Evolutionary conservation across 2,797 vertebrate genomes (phyloP), one percentile per base, ranked within the genome.

Genomic region (Arnoldichthys spilopterus): DNA sequence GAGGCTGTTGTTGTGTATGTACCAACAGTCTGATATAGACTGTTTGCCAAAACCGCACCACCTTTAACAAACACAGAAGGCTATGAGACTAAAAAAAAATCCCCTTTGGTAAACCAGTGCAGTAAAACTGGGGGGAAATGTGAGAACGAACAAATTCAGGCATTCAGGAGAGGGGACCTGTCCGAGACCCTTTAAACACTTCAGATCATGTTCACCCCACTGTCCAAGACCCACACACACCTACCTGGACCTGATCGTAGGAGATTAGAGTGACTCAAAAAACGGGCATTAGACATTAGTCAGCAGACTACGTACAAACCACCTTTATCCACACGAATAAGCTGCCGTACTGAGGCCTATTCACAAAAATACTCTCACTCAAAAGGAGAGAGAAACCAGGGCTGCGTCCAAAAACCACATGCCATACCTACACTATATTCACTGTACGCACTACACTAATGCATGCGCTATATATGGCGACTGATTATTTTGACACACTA

Each of bases 41-140:
- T 61, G 34, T 66, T 71, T 34, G 3, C 56, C 47, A 75, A 49
- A 59, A 47, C 26, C 37, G 34, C 71, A 72, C 69, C 59, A 72
- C 81, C 69, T 91, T 87, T 86, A 82, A 88, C 88, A 85, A 82
- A 86, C 90, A 82, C 86, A 89, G 84, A 79, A 83, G 85, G 85
- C 76, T 78, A 30, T 0, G 2, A 71, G 59, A 6, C 26, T 45
- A 58, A 71, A 61, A 76, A 56, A 71, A 56, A 53, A 67, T 45
- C 47, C 87, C 83, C 75, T 81, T 64, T 76, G 80, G 67, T 2
- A 80, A 85, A 78, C 72, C 26, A 58, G 53, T 34, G 73, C 12
- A 24, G 53, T 40, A 45, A 40, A 78, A 76, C 28, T 16, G 20
- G 15, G 24, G 32, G 15, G n/a, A 28, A 53, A 32, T 22, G 49